Base-by-base conservation (phyloP, 2,113 vertebrate genomes). In the Oryzias celebensis region DNA sequence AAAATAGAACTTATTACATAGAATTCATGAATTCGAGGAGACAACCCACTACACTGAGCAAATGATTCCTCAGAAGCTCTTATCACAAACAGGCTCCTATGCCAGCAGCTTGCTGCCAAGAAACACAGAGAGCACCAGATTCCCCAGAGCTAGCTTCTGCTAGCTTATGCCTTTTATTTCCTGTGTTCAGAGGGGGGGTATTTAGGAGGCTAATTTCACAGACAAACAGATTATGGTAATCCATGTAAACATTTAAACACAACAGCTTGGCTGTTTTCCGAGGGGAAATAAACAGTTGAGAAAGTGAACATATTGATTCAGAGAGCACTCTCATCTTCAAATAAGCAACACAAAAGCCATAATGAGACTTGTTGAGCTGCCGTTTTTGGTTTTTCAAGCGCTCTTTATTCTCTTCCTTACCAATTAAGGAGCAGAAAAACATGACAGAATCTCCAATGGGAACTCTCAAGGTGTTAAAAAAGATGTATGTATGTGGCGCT, bases 221-320 rank as follows among this genome's bases (percentile, higher is more conserved):
- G 89, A 85, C 90, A 92, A 93, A 91, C 90, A 91, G 90, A 92
- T 93, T 91, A 92, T 91, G 88, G 77, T 91, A 91, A 92, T 91
- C 88, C 89, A 4, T 90, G 90, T 92, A 92, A 92, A 91, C 91
- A 91, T 87, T 89, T 84, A 90, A 91, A 89, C 89, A 89, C 80
- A 87, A 91, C 88, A 91, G 87, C 88, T 88, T 89, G 87, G 74
- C 85, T 79, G 83, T 85, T 86, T 86, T 89, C 88, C 86, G 65
- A 66, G 48, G 90, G 90, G 90, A 91, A 88, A 92, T 92, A 87
- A 90, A 88, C 73, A 87, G 86, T 89, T 75, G 79, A 89, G 82
- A 36, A 12, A 81, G 82, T 14, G 77, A 88, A 85, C 87, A 88
- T 90, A 90, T 88, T 91, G 89, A 90, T 87, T 90, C 80, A 66